Base-by-base conservation (phyloP, 2,113 vertebrate species). In the Sardina pilchardus region DNA sequence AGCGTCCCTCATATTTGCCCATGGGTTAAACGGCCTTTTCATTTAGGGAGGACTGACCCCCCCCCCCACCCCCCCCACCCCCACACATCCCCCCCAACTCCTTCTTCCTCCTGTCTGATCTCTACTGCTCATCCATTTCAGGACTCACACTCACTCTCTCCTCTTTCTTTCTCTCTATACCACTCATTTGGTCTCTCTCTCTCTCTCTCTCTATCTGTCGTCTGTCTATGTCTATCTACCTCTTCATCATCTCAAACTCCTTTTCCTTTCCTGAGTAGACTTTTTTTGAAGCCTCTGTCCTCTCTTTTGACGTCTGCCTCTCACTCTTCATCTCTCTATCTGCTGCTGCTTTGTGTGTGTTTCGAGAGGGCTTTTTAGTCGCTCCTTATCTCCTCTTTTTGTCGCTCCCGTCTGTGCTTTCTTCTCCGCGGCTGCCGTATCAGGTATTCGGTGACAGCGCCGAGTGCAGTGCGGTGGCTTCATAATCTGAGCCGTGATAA, bases 401-500 rank as follows among this genome's bases (percentile, higher is more conserved):
- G 10, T 78, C 53, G 6, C 71, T 78, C 30, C 21, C 71, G n/a
- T 4, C 16, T 36, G 71, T 34, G 19, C 26, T 78, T 78, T 39
- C 71, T 78, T 78, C 71, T 36, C 34, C 14, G 10, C n/a, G 9
- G 71, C 71, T 36, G 71, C 71, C 16, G 26, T 78, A 78, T 78
- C 34, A 34, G 71, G 71, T 78, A 78, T 78, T 78, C 71, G 12
- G 71, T 78, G 71, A 36, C 71, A 34, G 71, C 71, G 71, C 30
- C 3, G 14, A 78, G 71, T 19, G 2, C 30, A 47, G 45, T 47
- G 30, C 26, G 26, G 86, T 83, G 87, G 44, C 71, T 56, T 89
- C 83, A 90, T 89, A 87, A 89, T 90, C 89, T 81, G 81, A 87
- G 89, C 88, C 83, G 88, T 91, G 91, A 89, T 93, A 89, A 90